Conservation (phyloP, 2,113 vertebrate species). For the Zosterops lateralis region DNA sequence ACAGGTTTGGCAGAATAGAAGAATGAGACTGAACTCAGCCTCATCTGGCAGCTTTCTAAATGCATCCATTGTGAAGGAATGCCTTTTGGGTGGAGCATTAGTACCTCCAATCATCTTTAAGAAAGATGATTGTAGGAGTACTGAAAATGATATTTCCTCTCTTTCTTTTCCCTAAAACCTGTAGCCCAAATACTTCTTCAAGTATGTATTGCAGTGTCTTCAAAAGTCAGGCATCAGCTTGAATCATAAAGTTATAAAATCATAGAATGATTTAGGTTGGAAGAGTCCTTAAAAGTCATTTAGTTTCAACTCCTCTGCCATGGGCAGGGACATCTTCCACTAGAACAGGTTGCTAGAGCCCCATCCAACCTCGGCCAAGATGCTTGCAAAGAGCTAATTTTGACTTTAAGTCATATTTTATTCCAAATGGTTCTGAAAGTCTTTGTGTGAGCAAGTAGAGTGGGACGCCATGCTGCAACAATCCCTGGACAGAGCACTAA, state of each 20-base stretch:
- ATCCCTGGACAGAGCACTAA: background rate
- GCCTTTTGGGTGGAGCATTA: background rate
- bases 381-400: background rate
- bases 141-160: background rate
- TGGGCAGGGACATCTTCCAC: background rate
- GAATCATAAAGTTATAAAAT: background rate
- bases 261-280: background rate
- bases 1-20: background rate
- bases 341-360: background rate
- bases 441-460: background rate
- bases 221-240: background rate
- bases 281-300: background rate
- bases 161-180: background rate
- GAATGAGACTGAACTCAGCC: background rate
- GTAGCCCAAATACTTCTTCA: background rate
- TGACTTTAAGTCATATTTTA: background rate
- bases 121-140: background rate
- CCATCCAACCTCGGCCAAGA: background rate
- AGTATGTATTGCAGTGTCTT: background rate
- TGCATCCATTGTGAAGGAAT: fast-evolving
- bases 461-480: background rate
- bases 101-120: background rate
- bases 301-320: background rate
- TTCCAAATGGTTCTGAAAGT: background rate
- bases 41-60: background rate